Evolutionary conservation across 64 coral and sea anemone species (phyloP).

Genomic region (Montipora cactus): DNA sequence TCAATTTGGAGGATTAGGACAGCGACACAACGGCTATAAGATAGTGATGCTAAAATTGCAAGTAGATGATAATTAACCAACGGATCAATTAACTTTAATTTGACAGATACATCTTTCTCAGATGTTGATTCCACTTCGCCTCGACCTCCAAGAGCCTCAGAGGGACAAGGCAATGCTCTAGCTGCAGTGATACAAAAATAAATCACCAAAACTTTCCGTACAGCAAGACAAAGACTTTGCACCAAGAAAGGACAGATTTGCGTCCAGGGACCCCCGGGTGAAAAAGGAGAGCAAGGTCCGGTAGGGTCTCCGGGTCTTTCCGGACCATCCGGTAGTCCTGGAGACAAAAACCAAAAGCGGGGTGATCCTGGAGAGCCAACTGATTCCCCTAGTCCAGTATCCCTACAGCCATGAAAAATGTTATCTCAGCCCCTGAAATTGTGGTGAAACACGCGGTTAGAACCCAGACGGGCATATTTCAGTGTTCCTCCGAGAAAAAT

Average conservation of each 20-base stretch:
- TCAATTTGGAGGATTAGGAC: too few species aligned
- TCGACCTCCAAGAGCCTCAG: background rate
- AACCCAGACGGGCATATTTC: constrained; percentile 70
- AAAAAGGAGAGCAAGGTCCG: constrained; percentile 30
- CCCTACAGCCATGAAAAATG: constrained; percentile 9
- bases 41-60: too few species aligned
- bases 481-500: constrained; percentile 40
- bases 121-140: background rate
- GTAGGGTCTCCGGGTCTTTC: background rate
- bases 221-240: constrained; percentile 45
- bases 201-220: constrained; percentile 44
- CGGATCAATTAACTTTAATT: background rate
- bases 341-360: background rate
- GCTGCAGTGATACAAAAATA: constrained; percentile 45
- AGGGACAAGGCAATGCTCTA: background rate
- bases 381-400: background rate
- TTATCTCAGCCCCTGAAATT: constrained; percentile 62
- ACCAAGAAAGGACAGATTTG: constrained; percentile 58
- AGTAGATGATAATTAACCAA: too few species aligned
- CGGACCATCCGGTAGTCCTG: constrained; percentile 4
- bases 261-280: constrained; percentile 60
- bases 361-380: constrained; percentile 34
- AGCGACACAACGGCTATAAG: too few species aligned
- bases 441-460: constrained; percentile 58
- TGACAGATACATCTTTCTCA: too few species aligned